Evolutionary conservation across 2,888 invertebrate species (phyloP).

Genomic region (Gasteruption jaculator): DNA sequence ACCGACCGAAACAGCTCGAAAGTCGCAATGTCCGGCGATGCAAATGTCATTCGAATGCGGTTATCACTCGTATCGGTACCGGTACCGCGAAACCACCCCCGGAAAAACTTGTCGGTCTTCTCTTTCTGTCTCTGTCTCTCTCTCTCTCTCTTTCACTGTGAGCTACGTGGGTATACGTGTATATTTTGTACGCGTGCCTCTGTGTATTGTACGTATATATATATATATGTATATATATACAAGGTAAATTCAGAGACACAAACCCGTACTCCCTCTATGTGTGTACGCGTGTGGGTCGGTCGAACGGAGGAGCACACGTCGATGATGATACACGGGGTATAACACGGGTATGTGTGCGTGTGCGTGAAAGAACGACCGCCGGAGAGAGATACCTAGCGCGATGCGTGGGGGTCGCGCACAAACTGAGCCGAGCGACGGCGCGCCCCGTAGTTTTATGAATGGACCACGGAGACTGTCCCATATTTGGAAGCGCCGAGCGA

Average conservation of each 20-base stretch:
- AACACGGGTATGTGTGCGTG: not conserved
- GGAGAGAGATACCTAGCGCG: constrained; percentile 35
- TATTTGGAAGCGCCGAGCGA: constrained; percentile 71
- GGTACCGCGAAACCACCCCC: not conserved
- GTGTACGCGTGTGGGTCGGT: constrained; percentile 12
- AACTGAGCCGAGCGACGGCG: constrained; percentile 61
- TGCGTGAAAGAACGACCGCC: constrained; percentile 10
- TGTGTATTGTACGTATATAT: too few relatives aligned
- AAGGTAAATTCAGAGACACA: too few relatives aligned
- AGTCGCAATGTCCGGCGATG: too few relatives aligned
- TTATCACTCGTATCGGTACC: too few relatives aligned
- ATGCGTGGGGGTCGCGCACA: constrained; percentile 54
- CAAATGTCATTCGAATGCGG: too few relatives aligned
- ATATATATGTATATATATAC: too few relatives aligned
- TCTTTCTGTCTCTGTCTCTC: constrained; percentile 14
- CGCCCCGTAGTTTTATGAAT: constrained; percentile 78
- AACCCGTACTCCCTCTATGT: constrained; percentile 15
- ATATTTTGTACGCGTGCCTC: too few relatives aligned
- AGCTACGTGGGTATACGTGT: too few relatives aligned
- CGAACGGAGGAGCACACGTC: constrained; percentile 12
- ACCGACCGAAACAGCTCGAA: too few relatives aligned
- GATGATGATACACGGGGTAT: not conserved
- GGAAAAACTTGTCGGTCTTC: constrained; percentile 1
- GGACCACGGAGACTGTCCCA: constrained; percentile 72
- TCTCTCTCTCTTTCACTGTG: constrained; percentile 13